A percentile compares a stretch with the other conserved stretches of the same genome.
phyloP scores from a whole-genome alignment of 2,888 invertebrate species.

The Rutpela maculata region DNA sequence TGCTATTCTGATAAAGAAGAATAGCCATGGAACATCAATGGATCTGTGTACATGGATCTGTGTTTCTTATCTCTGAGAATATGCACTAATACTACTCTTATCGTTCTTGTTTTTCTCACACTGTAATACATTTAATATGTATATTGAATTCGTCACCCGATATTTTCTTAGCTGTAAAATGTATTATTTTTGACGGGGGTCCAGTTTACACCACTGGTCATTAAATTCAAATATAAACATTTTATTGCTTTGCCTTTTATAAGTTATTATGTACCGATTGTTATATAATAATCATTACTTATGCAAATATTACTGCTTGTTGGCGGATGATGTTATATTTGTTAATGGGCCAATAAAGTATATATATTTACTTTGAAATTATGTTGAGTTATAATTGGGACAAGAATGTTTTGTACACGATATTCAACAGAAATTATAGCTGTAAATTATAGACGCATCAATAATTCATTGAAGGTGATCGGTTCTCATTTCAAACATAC shows the following conservation, averaged over 20 bases:
- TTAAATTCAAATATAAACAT: no score
- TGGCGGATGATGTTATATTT: neutral
- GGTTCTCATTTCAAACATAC: constrained; percentile 22
- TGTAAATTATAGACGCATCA: constrained; percentile 48
- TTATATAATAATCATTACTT: neutral
- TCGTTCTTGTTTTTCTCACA: no score
- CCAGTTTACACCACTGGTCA: no score
- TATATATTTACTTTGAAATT: neutral
- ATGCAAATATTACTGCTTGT: neutral
- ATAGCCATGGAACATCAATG: no score
- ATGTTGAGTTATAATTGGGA: constrained; percentile 42
- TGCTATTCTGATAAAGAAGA: no score
- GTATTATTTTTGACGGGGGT: no score
- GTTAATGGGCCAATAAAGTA: neutral
- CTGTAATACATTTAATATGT: no score
- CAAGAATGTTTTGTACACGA: constrained; percentile 48
- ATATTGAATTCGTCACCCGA: no score
- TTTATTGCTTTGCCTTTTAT: neutral
- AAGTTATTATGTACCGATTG: neutral
- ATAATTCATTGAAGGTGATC: constrained; percentile 49
- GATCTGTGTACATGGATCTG: no score
- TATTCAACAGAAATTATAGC: constrained; percentile 45
- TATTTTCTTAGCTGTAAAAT: no score
- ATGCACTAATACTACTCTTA: no score
- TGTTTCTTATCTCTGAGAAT: no score